Conservation (phyloP, 2,113 vertebrate species). For the Eidolon helvum region DNA sequence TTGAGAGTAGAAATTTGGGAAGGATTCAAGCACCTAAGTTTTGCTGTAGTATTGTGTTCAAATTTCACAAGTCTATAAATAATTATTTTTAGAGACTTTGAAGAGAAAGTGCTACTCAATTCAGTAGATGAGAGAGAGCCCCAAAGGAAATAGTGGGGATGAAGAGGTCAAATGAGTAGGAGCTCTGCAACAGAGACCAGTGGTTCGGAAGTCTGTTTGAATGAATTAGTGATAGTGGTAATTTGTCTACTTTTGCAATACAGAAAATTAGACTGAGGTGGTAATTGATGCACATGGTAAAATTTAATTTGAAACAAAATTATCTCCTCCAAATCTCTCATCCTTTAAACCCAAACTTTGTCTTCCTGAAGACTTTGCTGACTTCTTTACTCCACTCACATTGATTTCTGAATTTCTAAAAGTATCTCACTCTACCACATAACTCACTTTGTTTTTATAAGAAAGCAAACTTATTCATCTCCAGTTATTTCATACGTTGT, state of each 20-base stretch:
- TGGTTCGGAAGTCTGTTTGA: not conserved
- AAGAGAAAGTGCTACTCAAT: not conserved
- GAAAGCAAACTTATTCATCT: not conserved
- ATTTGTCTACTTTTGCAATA: not conserved
- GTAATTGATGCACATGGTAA: not conserved
- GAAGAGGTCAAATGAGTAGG: not conserved
- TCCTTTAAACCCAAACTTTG: not conserved
- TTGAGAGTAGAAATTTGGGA: not conserved
- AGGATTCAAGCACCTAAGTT: not conserved
- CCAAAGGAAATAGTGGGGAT: not conserved
- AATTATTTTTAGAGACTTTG: not conserved
- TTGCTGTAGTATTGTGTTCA: not conserved
- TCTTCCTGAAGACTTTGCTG: not conserved
- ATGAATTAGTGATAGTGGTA: not conserved
- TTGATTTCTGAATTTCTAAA: not conserved
- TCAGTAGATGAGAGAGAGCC: not conserved
- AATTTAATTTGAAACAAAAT: not conserved
- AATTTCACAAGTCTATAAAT: not conserved
- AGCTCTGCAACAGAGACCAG: not conserved
- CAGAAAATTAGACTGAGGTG: not conserved
- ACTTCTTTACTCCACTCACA: not conserved
- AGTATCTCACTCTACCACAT: not conserved
- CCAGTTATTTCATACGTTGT: not conserved
- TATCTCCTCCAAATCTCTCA: not conserved
- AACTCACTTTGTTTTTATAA: not conserved